Percentiles rank a stretch among this genome's conserved stretches.
These are phyloP conservation scores for Manis crassicaudata DNA, from an alignment of 2,797 vertebrate genomes.

Conservation along the genomic window DNA sequence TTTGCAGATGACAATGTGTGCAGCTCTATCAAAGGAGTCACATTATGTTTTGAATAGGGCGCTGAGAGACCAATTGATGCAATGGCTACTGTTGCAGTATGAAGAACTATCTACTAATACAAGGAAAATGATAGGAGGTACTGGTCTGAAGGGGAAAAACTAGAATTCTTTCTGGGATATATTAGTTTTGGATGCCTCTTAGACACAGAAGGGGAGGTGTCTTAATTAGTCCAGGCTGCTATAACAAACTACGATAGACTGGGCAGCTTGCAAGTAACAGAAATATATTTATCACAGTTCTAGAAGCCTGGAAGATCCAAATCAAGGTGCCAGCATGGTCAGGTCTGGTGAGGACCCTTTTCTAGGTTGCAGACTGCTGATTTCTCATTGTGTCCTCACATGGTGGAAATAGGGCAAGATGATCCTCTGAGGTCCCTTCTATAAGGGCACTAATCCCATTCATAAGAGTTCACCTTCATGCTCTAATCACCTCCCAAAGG, in stretches of 20 bases:
- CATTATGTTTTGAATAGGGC: not conserved
- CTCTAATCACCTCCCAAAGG: not conserved
- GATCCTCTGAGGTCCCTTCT: not conserved
- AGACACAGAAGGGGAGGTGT: not conserved
- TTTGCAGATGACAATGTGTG: not conserved
- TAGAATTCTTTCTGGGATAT: not conserved
- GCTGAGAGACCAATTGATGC: not conserved
- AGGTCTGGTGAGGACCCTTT: not conserved
- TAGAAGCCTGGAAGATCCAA: not conserved
- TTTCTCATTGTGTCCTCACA: not conserved
- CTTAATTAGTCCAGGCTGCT: fast-evolving
- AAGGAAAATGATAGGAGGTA: not conserved
- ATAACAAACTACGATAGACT: not conserved
- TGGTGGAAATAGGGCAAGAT: not conserved
- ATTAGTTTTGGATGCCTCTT: not conserved
- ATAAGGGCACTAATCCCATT: not conserved
- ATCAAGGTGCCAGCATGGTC: not conserved
- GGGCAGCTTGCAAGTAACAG: not conserved
- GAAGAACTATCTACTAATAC: not conserved
- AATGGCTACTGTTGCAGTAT: not conserved
- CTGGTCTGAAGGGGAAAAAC: not conserved
- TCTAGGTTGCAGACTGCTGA: not conserved
- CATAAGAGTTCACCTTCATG: too few species aligned
- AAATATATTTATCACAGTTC: not conserved
- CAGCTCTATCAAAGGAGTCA: not conserved